Evolutionary conservation across 1,140 invertebrate species (phyloP), one percentile per base, ranked within the genome.

Genomic region (Lepidotrigona ventralis): DNA sequence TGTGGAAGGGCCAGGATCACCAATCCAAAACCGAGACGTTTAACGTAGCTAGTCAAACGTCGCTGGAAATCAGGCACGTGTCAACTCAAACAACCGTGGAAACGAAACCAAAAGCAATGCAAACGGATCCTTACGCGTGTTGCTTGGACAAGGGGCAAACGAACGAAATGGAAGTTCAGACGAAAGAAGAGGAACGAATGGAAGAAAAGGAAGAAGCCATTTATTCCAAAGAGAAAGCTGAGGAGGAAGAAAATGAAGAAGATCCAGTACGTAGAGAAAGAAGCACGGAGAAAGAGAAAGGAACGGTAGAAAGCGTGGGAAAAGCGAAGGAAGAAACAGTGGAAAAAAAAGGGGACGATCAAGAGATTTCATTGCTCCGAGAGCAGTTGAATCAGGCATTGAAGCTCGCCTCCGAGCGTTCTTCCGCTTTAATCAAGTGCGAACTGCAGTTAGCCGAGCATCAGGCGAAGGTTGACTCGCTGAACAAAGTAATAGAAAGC

Each of bases 321-420:
- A n/a, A 71, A 19, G 15, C 12, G 14, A n/a, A 72, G n/a, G 78
- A 69, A 53, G 79, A 72, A 26, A 33, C 46, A 72, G 11, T 21
- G 15, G 17, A 11, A n/a, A 5, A 46, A 1, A 11, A 46, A 1
- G 1, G 0, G 21, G 6, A 51, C 0, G 19, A 58, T 11, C 11
- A 26, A 9, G 76, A 63, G 53, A 53, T 51, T 46, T 83, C 56
- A 3, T 66, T 39, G 63, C 53, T 78, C 68, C 74, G 73, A 11
- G 91, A 92, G 29, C 91, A 92, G 74, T 73, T 93, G 19, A 85
- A 87, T n/a, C 85, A 92, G 70, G 90, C 91, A 5, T 21, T 93
- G n/a, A 85, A 82, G 46, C 75, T 93, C 0, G 91, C 89, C 4
- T 91, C 92, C 0, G 90, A 93, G 74, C 86, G 91, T 23, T 90